Percentiles rank a stretch among this genome's conserved stretches.
Conservation (phyloP, 2,113 vertebrate genomes). For the Amazona vittata region DNA sequence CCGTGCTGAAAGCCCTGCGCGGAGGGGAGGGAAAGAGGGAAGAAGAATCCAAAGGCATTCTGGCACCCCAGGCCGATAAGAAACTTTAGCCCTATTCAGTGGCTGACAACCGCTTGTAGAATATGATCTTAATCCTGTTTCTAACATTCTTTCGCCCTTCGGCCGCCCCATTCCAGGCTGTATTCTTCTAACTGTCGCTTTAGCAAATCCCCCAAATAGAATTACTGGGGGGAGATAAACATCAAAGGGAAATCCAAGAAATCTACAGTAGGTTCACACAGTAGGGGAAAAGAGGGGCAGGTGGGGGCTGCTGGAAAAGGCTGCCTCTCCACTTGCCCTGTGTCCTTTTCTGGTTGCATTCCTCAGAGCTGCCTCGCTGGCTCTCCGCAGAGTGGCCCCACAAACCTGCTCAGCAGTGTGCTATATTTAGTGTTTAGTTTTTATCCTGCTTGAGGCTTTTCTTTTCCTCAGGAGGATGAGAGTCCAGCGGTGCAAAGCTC, state of each 20-base stretch:
- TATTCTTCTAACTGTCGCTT: slow-evolving; percentile 86
- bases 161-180: slow-evolving; percentile 82
- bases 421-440: background rate
- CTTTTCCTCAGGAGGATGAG: background rate
- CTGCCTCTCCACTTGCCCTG: slow-evolving; percentile 42
- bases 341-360: background rate
- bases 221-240: slow-evolving; percentile 83
- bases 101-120: slow-evolving; percentile 88
- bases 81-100: slow-evolving; percentile 85
- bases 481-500: accelerated
- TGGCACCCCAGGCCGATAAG: slow-evolving; percentile 77
- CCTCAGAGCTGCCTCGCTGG: background rate
- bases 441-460: background rate
- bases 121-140: slow-evolving; percentile 96
- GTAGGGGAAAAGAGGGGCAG: slow-evolving; percentile 53
- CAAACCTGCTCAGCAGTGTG: background rate
- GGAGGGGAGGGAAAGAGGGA: slow-evolving; percentile 48
- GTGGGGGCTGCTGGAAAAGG: background rate
- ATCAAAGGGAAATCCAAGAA: slow-evolving; percentile 86
- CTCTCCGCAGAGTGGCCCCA: background rate
- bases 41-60: slow-evolving; percentile 78
- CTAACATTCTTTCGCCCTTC: slow-evolving; percentile 85
- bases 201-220: slow-evolving; percentile 88
- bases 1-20: slow-evolving; percentile 79
- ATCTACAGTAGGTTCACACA: slow-evolving; percentile 79